Conservation (phyloP, 2,797 vertebrate species). For the Channallabes apus region DNA sequence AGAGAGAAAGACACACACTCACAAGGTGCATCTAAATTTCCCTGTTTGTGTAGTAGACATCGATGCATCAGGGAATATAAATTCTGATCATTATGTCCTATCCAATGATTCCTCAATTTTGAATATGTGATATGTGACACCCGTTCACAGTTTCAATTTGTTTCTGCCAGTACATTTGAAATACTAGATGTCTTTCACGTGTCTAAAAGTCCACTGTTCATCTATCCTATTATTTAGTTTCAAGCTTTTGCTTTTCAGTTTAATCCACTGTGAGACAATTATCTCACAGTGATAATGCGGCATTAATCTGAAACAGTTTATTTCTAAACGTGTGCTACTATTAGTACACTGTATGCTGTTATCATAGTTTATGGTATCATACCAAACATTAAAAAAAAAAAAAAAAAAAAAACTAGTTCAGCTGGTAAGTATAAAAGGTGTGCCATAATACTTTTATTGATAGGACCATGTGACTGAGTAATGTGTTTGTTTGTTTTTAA, state of each 20-base stretch:
- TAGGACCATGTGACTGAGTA: neutral
- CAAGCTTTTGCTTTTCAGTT: neutral
- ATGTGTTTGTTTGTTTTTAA: neutral
- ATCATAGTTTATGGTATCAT: no score
- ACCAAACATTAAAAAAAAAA: neutral
- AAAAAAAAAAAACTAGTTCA: no score
- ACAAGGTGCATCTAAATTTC: neutral
- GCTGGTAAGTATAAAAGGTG: neutral
- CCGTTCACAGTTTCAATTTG: neutral
- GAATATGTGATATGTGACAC: slow-evolving; percentile 12
- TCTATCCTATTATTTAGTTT: neutral
- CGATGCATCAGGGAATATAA: neutral
- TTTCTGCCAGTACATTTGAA: neutral
- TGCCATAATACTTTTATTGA: neutral
- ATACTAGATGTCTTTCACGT: neutral
- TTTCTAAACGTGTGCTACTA: neutral
- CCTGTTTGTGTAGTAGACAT: neutral
- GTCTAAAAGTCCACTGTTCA: neutral
- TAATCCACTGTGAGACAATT: no score
- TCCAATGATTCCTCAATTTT: neutral
- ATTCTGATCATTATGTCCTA: neutral
- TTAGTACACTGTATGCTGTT: neutral
- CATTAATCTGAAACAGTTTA: neutral
- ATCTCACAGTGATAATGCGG: neutral
- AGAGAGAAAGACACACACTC: no score